A percentile compares a stretch with the other conserved stretches of the same genome.
Evolutionary conservation across 1,140 invertebrate genomes (phyloP).

Genomic region (Platorchestia sp.): DNA sequence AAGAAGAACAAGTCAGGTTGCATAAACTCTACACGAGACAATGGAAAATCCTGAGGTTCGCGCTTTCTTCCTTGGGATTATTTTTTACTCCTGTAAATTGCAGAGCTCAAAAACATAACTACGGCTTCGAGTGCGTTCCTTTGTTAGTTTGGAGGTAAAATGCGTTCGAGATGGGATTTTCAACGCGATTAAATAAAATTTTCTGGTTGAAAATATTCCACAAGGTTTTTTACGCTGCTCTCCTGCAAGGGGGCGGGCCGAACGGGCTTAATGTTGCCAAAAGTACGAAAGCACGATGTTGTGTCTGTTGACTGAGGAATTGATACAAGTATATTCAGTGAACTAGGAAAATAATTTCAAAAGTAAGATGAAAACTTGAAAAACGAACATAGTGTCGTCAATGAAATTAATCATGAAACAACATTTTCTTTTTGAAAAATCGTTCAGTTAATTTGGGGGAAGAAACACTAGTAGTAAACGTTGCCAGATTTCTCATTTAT

Average conservation of each 20-base stretch:
- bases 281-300: neutral
- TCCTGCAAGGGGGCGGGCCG: neutral
- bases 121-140: neutral
- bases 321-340: neutral
- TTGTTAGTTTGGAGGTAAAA: neutral
- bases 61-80: neutral
- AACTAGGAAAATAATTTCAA: neutral
- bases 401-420: neutral
- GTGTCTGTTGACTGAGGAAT: neutral
- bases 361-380: neutral
- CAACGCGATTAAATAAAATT: neutral
- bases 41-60: neutral
- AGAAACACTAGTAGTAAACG: neutral
- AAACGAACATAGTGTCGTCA: too few species aligned
- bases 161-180: neutral
- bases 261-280: neutral
- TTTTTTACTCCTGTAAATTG: neutral
- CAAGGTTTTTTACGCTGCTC: neutral
- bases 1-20: neutral
- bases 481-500: neutral
- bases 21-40: neutral
- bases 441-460: neutral
- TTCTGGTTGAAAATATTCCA: neutral
- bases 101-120: neutral
- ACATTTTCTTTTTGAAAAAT: neutral